These are phyloP conservation scores for Girardinus metallicus DNA, from an alignment of 2,797 vertebrate genomes.

Conservation along the genomic window DNA sequence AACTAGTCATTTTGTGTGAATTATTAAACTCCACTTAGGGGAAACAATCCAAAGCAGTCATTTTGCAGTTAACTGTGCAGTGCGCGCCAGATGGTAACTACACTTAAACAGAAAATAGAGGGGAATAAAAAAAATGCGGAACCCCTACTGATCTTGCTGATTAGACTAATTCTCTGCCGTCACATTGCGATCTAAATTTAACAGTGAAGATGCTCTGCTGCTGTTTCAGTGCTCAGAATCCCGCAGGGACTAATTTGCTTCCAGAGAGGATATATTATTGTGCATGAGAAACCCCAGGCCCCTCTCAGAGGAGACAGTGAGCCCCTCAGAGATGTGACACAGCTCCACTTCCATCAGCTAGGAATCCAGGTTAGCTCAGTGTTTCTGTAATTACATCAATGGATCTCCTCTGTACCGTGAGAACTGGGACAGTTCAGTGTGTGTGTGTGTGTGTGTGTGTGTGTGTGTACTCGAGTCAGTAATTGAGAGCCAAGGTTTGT, in stretches of 20 bases:
- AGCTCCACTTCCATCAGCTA: conserved; percentile 7
- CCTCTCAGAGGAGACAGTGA: conserved; percentile 20
- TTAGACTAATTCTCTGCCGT: conserved; percentile 17
- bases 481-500: not conserved
- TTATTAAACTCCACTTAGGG: not conserved
- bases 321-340: conserved; percentile 29
- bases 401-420: conserved; percentile 38
- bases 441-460: not conserved
- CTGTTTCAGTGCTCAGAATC: conserved; percentile 11
- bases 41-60: not conserved
- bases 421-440: conserved; percentile 19
- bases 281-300: conserved; percentile 11
- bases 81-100: not conserved
- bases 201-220: conserved; percentile 21
- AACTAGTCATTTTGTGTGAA: not conserved
- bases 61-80: conserved; percentile 1
- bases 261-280: conserved; percentile 24
- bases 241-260: conserved; percentile 30
- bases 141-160: conserved; percentile 25
- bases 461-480: not conserved
- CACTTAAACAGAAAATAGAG: not conserved
- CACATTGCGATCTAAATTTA: conserved; percentile 25
- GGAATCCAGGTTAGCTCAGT: conserved; percentile 38
- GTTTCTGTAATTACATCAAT: conserved; percentile 44
- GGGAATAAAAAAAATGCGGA: not conserved